Base-by-base conservation (phyloP, 2,888 invertebrate genomes). In the Aphelenchoides bicaudatus region DNA sequence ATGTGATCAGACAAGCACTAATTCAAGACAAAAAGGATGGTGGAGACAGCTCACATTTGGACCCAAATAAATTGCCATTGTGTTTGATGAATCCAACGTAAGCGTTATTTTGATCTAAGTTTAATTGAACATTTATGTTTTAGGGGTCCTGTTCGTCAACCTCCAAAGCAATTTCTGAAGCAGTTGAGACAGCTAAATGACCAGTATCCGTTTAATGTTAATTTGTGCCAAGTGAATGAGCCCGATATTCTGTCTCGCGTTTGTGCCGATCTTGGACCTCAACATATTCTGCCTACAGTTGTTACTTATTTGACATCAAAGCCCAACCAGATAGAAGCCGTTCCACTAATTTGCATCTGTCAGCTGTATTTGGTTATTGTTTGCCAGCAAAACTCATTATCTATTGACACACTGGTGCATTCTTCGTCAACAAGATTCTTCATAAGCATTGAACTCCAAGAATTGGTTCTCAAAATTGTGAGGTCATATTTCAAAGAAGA, bases 191-290 rank as follows among this genome's bases (percentile, higher is more conserved):
- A 49, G n/a, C 23, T 19, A 29, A 56, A 59, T 39, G 34, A 63
- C 3, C 31, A 57, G 10, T 63, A 25, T 34, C 37, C 28, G 0
- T 23, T 59, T 2, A 25, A 53, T 10, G 37, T 28, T 21, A 13
- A 27, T 16, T 30, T 59, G 13, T 56, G 53, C 6, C 25, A 25
- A 13, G 16, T 63, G 16, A 19, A 37, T 29, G 23, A 64, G 16
- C 59, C 62, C 10, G 63, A 59, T 62, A 16, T 59, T 21, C 34
- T 59, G 13, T 25, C 21, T 10, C 13, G 37, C n/a, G 16, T 59
- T n/a, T 25, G 25, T 6, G 21, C 28, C 6, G 58, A 58, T 13
- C 58, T 62, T 29, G 58, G 58, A 13, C 23, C 61, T 19, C 23
- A 19, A 21, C 57, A 28, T 16, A 1, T 55, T 19, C 2, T 52